Percentiles rank a stretch among this genome's conserved stretches.
Conservation (phyloP, 1,140 invertebrate genomes). For the Orussus abietinus region DNA sequence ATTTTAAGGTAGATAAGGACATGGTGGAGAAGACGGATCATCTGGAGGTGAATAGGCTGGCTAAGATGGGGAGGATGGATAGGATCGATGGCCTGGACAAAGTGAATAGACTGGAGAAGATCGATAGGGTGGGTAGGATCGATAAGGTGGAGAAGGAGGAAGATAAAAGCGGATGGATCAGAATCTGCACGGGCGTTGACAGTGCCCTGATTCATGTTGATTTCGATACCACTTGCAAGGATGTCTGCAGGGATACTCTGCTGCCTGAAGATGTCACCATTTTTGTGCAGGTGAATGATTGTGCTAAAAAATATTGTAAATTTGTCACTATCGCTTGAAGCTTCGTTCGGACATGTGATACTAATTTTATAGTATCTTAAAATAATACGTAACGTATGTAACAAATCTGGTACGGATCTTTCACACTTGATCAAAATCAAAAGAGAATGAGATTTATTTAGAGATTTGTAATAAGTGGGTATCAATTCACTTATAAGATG, state of each 20-base stretch:
- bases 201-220: slow-evolving; percentile 59
- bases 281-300: slow-evolving; percentile 57
- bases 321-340: not conserved
- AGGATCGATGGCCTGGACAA: too few relatives aligned
- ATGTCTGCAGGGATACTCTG: slow-evolving; percentile 60
- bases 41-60: too few relatives aligned
- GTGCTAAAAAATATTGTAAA: not conserved
- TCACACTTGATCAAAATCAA: not conserved
- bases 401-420: not conserved
- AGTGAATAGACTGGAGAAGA: too few relatives aligned
- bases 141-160: too few relatives aligned
- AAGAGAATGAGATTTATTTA: too few relatives aligned
- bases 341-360: slow-evolving; percentile 6
- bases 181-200: slow-evolving; percentile 60
- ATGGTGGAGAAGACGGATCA: too few relatives aligned
- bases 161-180: slow-evolving; percentile 56
- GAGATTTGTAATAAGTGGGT: too few relatives aligned
- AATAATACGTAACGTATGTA: not conserved
- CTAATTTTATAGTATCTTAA: not conserved
- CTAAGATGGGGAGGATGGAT: too few relatives aligned
- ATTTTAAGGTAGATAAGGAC: too few relatives aligned
- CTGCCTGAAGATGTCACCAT: slow-evolving; percentile 58
- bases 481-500: too few relatives aligned
- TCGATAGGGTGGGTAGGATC: too few relatives aligned
- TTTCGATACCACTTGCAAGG: slow-evolving; percentile 57